phyloP scores from a whole-genome alignment of 2,113 vertebrate genomes.

The Dasypus novemcinctus region DNA sequence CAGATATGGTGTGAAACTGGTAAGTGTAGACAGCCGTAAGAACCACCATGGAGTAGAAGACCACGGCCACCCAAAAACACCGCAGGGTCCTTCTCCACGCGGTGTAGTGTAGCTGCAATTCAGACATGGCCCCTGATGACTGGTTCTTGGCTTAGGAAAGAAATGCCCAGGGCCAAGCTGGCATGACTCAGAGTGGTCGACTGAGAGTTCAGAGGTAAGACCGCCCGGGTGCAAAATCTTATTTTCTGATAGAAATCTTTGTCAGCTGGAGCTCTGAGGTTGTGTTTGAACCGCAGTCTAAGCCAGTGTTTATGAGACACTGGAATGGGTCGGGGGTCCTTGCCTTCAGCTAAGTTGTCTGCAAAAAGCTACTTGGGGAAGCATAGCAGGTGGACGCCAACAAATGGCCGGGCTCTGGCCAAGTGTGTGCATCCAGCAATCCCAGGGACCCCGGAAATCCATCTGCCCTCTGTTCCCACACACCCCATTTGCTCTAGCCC shows the following conservation, averaged over 20 bases:
- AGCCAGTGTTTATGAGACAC: background rate
- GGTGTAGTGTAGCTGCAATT: conserved; percentile 77
- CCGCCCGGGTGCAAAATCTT: background rate
- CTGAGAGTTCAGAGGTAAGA: no score
- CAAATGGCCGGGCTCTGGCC: background rate
- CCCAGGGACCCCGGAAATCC: background rate
- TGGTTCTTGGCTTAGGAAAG: background rate
- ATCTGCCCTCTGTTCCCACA: background rate
- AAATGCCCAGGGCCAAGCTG: background rate
- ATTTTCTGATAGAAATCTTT: background rate
- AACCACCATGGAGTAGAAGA: conserved; percentile 86
- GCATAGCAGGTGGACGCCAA: rapidly evolving
- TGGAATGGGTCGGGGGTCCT: rapidly evolving
- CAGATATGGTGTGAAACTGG: conserved; percentile 86
- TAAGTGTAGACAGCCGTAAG: conserved; percentile 85
- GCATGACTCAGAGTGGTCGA: no score
- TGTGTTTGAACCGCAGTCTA: rapidly evolving
- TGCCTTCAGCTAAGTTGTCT: background rate
- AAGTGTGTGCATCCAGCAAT: background rate
- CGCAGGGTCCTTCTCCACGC: conserved; percentile 83
- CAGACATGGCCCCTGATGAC: background rate
- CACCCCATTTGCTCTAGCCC: background rate
- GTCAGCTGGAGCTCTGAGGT: background rate
- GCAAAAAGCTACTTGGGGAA: background rate
- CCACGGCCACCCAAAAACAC: conserved; percentile 84